phyloP scores from a whole-genome alignment of 2,113 vertebrate genomes.

The Nothobranchius furzeri region DNA sequence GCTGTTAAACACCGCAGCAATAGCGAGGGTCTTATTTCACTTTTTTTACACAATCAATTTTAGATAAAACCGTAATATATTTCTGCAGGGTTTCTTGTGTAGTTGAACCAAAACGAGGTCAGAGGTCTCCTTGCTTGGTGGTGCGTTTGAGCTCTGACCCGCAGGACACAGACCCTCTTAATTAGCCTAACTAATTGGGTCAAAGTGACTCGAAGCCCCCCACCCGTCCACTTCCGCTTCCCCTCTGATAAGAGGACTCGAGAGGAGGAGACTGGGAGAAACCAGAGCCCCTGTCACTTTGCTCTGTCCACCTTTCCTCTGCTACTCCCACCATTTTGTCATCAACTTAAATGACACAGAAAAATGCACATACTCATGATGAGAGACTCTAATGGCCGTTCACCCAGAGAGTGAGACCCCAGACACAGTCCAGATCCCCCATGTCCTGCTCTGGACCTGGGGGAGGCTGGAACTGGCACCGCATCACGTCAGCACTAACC shows the following conservation, averaged over 20 bases:
- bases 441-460: slow-evolving; percentile 33
- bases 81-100: not conserved
- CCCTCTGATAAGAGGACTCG: slow-evolving; percentile 70
- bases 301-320: slow-evolving; percentile 33
- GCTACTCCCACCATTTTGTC: slow-evolving; percentile 69
- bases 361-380: slow-evolving; percentile 30
- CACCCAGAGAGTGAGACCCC: slow-evolving; percentile 39
- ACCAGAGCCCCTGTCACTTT: slow-evolving; percentile 60
- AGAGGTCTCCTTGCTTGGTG: slow-evolving; percentile 25
- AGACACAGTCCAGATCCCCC: slow-evolving; percentile 55
- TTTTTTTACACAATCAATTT: not conserved
- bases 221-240: slow-evolving; percentile 71
- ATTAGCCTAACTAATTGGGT: slow-evolving; percentile 74
- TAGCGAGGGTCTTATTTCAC: not conserved
- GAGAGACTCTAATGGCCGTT: slow-evolving; percentile 67
- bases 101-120: slow-evolving; percentile 3
- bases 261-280: slow-evolving; percentile 27
- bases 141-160: slow-evolving; percentile 63
- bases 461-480: slow-evolving; percentile 43
- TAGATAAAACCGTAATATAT: not conserved
- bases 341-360: slow-evolving; percentile 47
- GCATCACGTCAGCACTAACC: slow-evolving; percentile 51
- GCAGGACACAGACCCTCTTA: slow-evolving; percentile 58
- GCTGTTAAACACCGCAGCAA: slow-evolving; percentile 14
- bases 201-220: slow-evolving; percentile 52